Percentiles rank a stretch among this genome's conserved stretches.
Conservation (phyloP, 2,797 vertebrate genomes). For the Myotis pilosus region DNA sequence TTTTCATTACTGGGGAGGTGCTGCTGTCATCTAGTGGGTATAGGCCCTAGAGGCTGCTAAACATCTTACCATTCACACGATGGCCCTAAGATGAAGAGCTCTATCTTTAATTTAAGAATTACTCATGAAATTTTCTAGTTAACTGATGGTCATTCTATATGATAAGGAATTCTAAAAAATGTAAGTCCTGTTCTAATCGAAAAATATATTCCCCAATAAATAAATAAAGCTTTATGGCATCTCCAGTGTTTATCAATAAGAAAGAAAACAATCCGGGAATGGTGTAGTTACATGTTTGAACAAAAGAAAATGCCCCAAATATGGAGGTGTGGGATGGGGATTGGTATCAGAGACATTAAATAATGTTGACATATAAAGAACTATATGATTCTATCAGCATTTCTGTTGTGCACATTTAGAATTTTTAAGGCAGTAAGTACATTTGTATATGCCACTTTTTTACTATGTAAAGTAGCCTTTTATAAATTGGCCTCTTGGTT, state of each 20-base stretch:
- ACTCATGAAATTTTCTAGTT: background rate
- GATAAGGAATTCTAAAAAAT: background rate
- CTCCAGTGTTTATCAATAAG: background rate
- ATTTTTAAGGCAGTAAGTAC: constrained; percentile 61
- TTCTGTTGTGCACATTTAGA: constrained; percentile 61
- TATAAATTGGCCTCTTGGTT: constrained; percentile 70
- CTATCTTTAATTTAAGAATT: background rate
- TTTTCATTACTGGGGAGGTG: background rate
- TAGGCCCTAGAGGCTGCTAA: background rate
- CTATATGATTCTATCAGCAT: constrained; percentile 16
- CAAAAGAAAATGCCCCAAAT: background rate
- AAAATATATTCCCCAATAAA: background rate
- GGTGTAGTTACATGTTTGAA: background rate
- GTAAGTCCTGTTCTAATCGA: background rate
- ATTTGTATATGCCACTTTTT: constrained; percentile 55
- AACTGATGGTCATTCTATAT: background rate
- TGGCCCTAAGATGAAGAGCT: background rate
- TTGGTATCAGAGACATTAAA: constrained; percentile 4
- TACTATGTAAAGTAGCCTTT: constrained; percentile 70
- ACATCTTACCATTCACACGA: background rate
- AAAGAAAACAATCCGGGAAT: background rate
- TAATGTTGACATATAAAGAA: constrained; percentile 11
- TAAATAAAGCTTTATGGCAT: background rate
- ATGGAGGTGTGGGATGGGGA: background rate
- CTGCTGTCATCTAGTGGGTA: background rate